Conservation (phyloP, 2,888 invertebrate genomes). For the Trachelus tabidus region DNA sequence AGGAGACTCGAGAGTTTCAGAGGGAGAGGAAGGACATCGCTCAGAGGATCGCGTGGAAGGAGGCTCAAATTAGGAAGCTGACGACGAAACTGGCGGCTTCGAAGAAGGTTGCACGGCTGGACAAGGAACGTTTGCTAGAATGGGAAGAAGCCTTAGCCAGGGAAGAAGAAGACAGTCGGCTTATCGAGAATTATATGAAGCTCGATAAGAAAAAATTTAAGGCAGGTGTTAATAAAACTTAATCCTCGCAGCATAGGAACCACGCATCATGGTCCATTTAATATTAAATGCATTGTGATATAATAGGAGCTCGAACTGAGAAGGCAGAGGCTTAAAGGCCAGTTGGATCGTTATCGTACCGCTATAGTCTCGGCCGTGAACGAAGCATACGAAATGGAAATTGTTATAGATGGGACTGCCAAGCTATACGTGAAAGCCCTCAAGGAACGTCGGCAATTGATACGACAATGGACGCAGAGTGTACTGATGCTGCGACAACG, state of each 20-base stretch:
- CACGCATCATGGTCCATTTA: not conserved
- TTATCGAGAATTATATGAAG: slow-evolving; percentile 79
- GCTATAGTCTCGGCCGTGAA: slow-evolving; percentile 66
- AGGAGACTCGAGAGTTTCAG: slow-evolving; percentile 66
- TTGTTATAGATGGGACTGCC: slow-evolving; percentile 68
- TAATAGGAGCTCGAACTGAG: slow-evolving; percentile 69
- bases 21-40: slow-evolving; percentile 67
- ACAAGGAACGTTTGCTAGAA: slow-evolving; percentile 74
- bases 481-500: slow-evolving; percentile 77
- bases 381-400: slow-evolving; percentile 70
- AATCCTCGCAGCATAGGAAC: not conserved
- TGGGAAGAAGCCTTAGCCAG: slow-evolving; percentile 80
- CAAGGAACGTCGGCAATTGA: slow-evolving; percentile 75
- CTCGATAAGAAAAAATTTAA: slow-evolving; percentile 77
- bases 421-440: slow-evolving; percentile 71
- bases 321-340: slow-evolving; percentile 67
- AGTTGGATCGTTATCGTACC: slow-evolving; percentile 66
- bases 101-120: slow-evolving; percentile 77
- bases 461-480: slow-evolving; percentile 79
- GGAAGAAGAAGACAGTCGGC: slow-evolving; percentile 75
- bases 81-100: slow-evolving; percentile 73
- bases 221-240: slow-evolving; percentile 45
- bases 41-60: slow-evolving; percentile 62
- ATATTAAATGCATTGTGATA: not conserved
- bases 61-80: slow-evolving; percentile 68